Evolutionary conservation across 2,113 vertebrate species (phyloP).

Genomic region (Grantiella picta): DNA sequence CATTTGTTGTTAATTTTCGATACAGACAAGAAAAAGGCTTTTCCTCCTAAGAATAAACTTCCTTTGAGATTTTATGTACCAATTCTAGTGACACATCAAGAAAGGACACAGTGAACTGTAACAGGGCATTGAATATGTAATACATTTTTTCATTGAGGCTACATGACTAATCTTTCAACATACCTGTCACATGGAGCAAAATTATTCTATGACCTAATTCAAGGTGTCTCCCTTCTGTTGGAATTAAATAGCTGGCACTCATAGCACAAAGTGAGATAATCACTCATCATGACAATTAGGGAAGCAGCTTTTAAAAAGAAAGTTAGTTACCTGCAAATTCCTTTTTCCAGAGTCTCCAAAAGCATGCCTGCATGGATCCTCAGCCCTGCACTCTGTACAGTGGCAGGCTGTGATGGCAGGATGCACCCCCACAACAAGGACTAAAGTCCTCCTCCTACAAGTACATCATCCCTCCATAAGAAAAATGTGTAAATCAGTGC

Average conservation of each 20-base stretch:
- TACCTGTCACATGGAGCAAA: not conserved
- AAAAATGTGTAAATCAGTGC: not conserved
- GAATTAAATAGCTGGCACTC: not conserved
- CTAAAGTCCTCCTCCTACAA: not conserved
- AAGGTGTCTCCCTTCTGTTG: not conserved
- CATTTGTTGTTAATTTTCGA: not conserved
- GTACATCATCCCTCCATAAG: not conserved
- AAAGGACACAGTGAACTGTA: not conserved
- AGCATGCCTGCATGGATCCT: not conserved
- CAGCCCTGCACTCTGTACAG: accelerated
- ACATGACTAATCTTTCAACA: not conserved
- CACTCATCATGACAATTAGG: not conserved
- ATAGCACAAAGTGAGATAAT: not conserved
- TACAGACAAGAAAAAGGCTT: not conserved
- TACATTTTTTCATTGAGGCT: not conserved
- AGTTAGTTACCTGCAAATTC: not conserved
- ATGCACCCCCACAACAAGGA: accelerated
- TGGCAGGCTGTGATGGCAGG: not conserved
- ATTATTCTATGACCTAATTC: not conserved
- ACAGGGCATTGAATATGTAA: not conserved
- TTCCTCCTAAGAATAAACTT: not conserved
- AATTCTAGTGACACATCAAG: not conserved
- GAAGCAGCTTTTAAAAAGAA: not conserved
- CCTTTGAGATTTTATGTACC: not conserved
- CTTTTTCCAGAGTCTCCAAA: not conserved